phyloP scores from a whole-genome alignment of 1,140 invertebrate species.

The Teleogryllus occipitalis region DNA sequence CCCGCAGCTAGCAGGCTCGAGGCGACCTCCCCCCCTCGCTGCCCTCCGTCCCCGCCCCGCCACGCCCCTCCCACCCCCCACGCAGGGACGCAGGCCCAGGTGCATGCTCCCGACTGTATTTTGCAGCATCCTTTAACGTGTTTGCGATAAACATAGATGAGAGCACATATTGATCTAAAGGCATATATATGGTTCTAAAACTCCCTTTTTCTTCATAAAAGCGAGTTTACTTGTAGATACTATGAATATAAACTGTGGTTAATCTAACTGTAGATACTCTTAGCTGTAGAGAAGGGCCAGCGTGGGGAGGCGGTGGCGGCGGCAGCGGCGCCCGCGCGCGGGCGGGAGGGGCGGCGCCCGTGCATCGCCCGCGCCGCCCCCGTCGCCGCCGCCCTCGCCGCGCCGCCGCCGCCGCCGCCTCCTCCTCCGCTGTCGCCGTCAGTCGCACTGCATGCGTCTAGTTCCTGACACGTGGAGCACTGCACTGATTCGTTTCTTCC shows the following conservation, averaged over 20 bases:
- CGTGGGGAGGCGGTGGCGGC: too few species aligned
- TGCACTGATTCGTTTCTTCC: constrained; percentile 32
- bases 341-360: not conserved
- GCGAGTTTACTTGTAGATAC: too few species aligned
- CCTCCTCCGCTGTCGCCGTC: not conserved
- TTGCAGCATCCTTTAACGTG: not conserved
- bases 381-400: not conserved
- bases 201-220: too few species aligned
- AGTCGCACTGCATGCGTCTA: constrained; percentile 27
- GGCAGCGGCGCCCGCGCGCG: not conserved
- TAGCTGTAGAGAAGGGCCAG: too few species aligned
- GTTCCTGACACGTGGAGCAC: constrained; percentile 21
- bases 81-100: not conserved
- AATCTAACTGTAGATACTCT: too few species aligned
- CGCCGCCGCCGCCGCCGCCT: not conserved
- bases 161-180: too few species aligned
- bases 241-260: too few species aligned
- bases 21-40: not conserved
- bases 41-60: not conserved
- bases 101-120: not conserved
- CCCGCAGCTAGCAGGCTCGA: too few species aligned
- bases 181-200: too few species aligned
- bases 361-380: not conserved
- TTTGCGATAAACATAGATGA: too few species aligned
- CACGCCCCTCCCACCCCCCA: not conserved